Base-by-base conservation (phyloP, 1,140 invertebrate species). In the Mesaphorura yosii region DNA sequence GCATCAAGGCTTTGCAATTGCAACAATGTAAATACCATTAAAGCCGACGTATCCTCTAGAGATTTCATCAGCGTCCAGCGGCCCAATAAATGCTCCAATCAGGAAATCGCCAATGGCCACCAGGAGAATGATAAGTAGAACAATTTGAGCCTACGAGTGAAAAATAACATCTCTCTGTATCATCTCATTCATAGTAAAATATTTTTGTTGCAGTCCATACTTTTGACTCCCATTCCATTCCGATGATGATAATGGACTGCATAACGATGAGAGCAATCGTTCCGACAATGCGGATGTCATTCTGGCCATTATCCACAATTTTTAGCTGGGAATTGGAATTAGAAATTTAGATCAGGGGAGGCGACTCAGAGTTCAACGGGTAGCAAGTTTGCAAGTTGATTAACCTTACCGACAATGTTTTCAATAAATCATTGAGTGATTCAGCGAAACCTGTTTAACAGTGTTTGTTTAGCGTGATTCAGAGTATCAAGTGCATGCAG, bases 401-500 rank as follows among this genome's bases (percentile, higher is more conserved):
- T 17, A 23, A 51, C 50, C 20, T 28, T 48, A 62, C 61, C 51
- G 59, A 48, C 34, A 64, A 49, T 14, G 55, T 54, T 60, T 64
- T 58, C 6, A 67, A 49, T 26, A 64, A 52, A 58, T 66, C 65
- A 52, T 64, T 65, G 2, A 80, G 66, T n/a, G 77, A 75, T 64
- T 82, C 79, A n/a, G 76, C 75, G 65, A 81, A 81, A 15, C 80
- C n/a, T n/a, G n/a, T n/a, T n/a, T n/a, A n/a, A n/a, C 54, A n/a
- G n/a, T n/a, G n/a, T n/a, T n/a, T n/a, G n/a, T n/a, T n/a, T n/a
- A n/a, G n/a, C n/a, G n/a, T n/a, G n/a, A n/a, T n/a, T n/a, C n/a
- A n/a, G 20, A 56, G n/a, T 12, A 37, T 37, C 34, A 37, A 12
- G n/a, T 12, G 34, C 34, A 37, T n/a, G 34, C n/a, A 37, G 34